Base-by-base conservation (phyloP, 2,888 invertebrate genomes). In the Hartigia nigra region DNA sequence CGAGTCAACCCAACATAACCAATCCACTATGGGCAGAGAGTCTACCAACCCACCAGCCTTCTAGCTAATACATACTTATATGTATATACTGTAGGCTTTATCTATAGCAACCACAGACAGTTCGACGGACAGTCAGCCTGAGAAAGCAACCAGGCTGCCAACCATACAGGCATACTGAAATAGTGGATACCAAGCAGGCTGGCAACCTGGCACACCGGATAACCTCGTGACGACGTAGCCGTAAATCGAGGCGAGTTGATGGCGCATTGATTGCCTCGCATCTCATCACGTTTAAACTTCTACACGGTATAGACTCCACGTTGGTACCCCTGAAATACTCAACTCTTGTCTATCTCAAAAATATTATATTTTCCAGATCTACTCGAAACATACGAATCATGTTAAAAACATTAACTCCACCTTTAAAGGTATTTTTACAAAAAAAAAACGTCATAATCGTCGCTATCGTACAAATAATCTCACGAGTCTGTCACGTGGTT, bases 251-350 rank as follows among this genome's bases (percentile, higher is more conserved):
- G 86, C 85, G 86, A 90, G 89, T 90, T 90, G 90, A 90, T 90
- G 89, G 90, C 87, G 87, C 90, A 90, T 90, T 90, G 90, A 90
- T 90, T 90, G 90, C 90, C 88, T 88, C 86, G 90, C 89, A 89
- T 89, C 89, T 89, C 88, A 85, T 89, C 88, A 85, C 81, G 80
- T 79, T 85, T 78, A 79, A 83, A 84, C 81, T 83, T 77, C 77
- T 55, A 55, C 9, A 55, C 55, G 3, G 55, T 55, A 55, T 55
- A 5, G 55, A 55, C 55, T 55, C 9, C 55, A 5, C 9, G 55
- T 55, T 55, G 55, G 55, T 55, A 55, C 55, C 55, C 55, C 5
- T 55, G 55, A 55, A 55, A n/a, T n/a, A n/a, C n/a, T n/a, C n/a
- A n/a, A 55, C 55, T 14, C 55, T 55, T 23, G 55, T 55, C 55